Percentiles rank a stretch among this genome's conserved stretches.
Conservation (phyloP, 2,113 vertebrate species). For the Dicaeum eximium region DNA sequence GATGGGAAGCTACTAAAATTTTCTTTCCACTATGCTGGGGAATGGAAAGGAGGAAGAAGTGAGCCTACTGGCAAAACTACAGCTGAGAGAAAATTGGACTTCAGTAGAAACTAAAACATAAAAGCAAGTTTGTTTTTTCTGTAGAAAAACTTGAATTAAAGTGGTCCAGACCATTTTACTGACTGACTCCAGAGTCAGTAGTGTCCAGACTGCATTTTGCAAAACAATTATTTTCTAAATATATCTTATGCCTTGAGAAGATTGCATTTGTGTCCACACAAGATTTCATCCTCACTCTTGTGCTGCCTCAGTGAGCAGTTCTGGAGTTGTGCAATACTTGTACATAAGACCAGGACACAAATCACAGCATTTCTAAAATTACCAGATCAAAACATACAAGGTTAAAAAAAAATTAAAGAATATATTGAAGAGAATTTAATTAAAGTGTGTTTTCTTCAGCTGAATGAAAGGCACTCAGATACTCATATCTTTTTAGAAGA, state of each 20-base stretch:
- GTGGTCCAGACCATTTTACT: no score
- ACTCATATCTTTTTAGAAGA: background rate
- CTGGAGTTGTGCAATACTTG: background rate
- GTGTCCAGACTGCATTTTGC: background rate
- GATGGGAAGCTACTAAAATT: background rate
- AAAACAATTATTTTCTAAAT: background rate
- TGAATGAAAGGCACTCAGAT: background rate
- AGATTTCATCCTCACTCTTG: background rate
- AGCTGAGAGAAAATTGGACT: background rate
- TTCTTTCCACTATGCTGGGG: background rate
- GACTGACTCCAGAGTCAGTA: no score
- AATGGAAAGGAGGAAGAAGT: background rate
- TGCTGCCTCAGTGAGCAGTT: background rate
- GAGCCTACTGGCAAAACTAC: background rate
- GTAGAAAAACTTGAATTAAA: rapidly evolving
- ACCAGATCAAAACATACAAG: background rate
- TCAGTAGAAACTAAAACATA: background rate
- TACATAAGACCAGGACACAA: background rate
- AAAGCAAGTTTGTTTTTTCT: background rate
- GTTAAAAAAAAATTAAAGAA: background rate
- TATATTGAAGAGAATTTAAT: background rate
- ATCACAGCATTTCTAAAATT: background rate
- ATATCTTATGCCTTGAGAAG: background rate
- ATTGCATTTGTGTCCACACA: background rate
- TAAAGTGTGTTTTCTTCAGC: background rate